Conservation (phyloP, 2,113 vertebrate genomes). For the Seriola dumerili region DNA sequence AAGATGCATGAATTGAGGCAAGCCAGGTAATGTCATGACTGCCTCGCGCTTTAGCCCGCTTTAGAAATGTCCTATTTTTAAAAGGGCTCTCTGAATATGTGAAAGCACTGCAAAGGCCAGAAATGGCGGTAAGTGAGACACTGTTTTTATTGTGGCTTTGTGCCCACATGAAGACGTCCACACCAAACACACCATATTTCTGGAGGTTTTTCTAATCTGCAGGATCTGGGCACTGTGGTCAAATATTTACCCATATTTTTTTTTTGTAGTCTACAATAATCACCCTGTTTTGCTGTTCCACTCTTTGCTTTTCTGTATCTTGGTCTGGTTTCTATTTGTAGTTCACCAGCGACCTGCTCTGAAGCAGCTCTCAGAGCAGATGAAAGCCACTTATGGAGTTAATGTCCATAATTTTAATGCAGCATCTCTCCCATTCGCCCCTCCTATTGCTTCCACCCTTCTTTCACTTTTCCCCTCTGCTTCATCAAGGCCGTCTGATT, state of each 20-base stretch:
- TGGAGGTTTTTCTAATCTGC: constrained; percentile 25
- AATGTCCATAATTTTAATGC: constrained; percentile 52
- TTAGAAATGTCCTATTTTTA: constrained; percentile 39
- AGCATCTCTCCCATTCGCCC: constrained; percentile 1
- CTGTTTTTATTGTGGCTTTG: not conserved
- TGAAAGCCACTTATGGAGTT: constrained; percentile 53
- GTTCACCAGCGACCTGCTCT: not conserved
- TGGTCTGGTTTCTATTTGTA: constrained; percentile 61
- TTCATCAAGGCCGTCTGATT: not conserved
- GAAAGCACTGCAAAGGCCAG: constrained; percentile 4
- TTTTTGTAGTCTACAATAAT: constrained; percentile 15
- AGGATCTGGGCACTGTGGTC: not conserved
- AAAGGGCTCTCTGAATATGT: not conserved
- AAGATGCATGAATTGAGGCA: constrained; percentile 59
- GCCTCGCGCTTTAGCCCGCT: constrained; percentile 18
- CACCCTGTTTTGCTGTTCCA: not conserved
- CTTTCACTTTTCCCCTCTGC: not conserved
- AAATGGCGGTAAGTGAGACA: not conserved
- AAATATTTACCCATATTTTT: constrained; percentile 60
- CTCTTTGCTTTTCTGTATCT: constrained; percentile 31
- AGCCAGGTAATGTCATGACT: constrained; percentile 69
- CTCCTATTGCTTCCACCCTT: not conserved
- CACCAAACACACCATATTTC: constrained; percentile 30
- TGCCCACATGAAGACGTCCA: constrained; percentile 47
- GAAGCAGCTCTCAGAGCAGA: constrained; percentile 39